A percentile compares a stretch with the other conserved stretches of the same genome.
Conservation (phyloP, 1,140 invertebrate genomes). For the Nephila pilipes region DNA sequence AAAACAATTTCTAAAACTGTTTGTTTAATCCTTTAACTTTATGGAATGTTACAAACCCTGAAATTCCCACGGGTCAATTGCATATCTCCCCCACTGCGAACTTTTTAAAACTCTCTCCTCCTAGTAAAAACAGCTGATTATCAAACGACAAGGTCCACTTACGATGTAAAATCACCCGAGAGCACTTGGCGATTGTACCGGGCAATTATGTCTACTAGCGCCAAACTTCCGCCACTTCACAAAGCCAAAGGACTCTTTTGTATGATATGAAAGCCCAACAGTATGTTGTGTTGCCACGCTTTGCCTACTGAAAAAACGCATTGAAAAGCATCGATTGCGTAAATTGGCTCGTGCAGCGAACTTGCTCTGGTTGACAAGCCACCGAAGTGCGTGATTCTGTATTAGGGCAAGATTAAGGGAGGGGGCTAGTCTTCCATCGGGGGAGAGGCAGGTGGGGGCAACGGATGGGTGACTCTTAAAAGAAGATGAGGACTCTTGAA, state of each 20-base stretch:
- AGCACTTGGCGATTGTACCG: constrained; percentile 19
- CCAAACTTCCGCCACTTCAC: constrained; percentile 46
- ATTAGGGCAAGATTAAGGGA: neutral
- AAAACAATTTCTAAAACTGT: neutral
- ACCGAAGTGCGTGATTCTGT: constrained; percentile 3
- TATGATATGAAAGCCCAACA: neutral
- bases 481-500: constrained; percentile 62
- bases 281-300: constrained; percentile 9
- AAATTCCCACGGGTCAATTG: constrained; percentile 15
- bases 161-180: neutral
- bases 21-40: neutral
- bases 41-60: neutral
- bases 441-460: constrained; percentile 47
- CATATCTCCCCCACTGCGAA: neutral
- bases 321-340: constrained; percentile 36
- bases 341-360: constrained; percentile 42
- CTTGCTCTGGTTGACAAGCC: constrained; percentile 6
- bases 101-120: neutral
- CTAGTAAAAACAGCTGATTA: constrained; percentile 28
- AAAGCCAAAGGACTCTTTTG: constrained; percentile 15
- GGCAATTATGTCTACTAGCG: constrained; percentile 32
- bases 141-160: neutral
- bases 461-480: constrained; percentile 70
- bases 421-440: neutral
- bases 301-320: neutral